A percentile compares a stretch with the other conserved stretches of the same genome.
Conservation (phyloP, 1,140 invertebrate genomes). For the Chrysomallon squamiferum region DNA sequence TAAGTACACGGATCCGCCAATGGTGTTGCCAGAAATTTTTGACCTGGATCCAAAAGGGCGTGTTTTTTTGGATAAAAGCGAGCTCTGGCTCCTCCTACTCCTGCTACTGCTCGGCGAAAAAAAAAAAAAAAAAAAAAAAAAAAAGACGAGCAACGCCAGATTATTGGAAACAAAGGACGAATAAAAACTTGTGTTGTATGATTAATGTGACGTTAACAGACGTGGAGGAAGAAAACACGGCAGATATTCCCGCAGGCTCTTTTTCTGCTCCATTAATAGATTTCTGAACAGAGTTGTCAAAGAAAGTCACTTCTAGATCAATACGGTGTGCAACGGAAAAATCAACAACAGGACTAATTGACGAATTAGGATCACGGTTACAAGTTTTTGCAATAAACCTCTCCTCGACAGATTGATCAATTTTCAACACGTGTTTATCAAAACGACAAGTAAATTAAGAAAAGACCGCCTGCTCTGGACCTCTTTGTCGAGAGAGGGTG, state of each 20-base stretch:
- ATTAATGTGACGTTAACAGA: constrained; percentile 9
- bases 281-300: not conserved
- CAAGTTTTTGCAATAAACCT: not conserved
- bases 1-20: not conserved
- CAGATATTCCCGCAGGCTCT: not conserved
- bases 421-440: not conserved
- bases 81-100: not conserved
- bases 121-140: not conserved
- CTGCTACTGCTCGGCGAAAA: not conserved
- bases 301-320: not conserved
- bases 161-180: too few relatives aligned
- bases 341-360: not conserved
- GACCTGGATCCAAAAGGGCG: not conserved
- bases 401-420: not conserved
- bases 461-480: not conserved
- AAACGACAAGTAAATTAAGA: not conserved
- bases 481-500: too few relatives aligned
- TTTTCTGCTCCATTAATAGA: constrained; percentile 1
- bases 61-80: not conserved
- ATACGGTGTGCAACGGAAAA: not conserved
- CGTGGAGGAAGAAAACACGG: not conserved
- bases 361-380: not conserved
- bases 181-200: not conserved
- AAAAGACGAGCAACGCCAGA: not conserved
- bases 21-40: not conserved